phyloP scores from a whole-genome alignment of 1,140 invertebrate species.

The Dinoponera quadriceps region DNA sequence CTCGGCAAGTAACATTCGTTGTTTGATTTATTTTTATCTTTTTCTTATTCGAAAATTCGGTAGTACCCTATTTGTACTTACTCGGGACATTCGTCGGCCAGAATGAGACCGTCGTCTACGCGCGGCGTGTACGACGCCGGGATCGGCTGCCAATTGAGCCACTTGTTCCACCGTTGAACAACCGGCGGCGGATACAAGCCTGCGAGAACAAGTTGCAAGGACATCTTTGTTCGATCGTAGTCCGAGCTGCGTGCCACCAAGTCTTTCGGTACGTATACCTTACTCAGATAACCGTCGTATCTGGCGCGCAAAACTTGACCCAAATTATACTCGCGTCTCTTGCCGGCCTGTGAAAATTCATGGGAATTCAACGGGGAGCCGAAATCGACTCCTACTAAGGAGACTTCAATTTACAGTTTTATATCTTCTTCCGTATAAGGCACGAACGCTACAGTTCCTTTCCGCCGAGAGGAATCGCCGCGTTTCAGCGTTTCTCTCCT shows the following conservation, averaged over 20 bases:
- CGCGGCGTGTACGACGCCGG: conserved; percentile 83
- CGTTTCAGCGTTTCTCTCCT: too few species aligned
- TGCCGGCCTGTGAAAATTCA: conserved; percentile 82
- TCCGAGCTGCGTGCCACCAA: conserved; percentile 84
- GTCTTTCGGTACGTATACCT: conserved; percentile 81
- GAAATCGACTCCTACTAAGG: neutral
- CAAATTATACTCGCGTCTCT: conserved; percentile 81
- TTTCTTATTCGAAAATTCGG: neutral
- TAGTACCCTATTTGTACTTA: conserved; percentile 81
- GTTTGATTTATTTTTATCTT: neutral
- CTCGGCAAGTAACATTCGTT: too few species aligned
- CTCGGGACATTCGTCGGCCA: conserved; percentile 72
- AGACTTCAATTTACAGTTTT: neutral
- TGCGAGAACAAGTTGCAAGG: conserved; percentile 85
- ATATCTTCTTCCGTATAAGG: neutral
- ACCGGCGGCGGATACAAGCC: conserved; percentile 85
- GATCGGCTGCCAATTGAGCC: conserved; percentile 87
- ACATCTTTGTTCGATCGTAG: conserved; percentile 87
- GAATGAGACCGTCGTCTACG: conserved; percentile 80
- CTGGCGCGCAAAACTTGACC: conserved; percentile 82
- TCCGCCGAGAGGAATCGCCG: too few species aligned
- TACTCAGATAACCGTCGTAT: conserved; percentile 82
- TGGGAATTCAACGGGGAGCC: neutral
- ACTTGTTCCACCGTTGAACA: conserved; percentile 83
- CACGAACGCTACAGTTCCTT: neutral